phyloP scores from a whole-genome alignment of 2,888 invertebrate genomes.

The Andrena haemorrhoa region DNA sequence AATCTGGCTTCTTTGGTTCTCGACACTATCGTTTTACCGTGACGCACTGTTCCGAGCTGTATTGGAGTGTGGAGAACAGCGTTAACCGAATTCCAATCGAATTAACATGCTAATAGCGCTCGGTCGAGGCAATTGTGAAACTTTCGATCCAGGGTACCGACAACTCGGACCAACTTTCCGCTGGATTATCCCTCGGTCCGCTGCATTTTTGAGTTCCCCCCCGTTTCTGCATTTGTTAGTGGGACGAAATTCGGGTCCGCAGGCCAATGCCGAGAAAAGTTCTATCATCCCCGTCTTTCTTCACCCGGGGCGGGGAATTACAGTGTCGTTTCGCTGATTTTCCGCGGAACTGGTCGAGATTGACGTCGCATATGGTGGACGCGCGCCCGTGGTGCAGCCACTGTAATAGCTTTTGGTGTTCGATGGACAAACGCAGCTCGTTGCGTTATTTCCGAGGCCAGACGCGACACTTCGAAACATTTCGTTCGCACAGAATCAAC shows the following conservation, averaged over 20 bases:
- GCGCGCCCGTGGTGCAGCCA: not conserved
- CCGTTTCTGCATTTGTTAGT: not conserved
- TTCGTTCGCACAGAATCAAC: not conserved
- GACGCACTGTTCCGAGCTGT: conserved; percentile 57
- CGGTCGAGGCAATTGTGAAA: conserved; percentile 68
- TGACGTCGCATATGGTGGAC: conserved; percentile 1
- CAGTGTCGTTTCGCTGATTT: conserved; percentile 17
- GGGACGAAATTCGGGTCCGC: not conserved
- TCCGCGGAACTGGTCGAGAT: conserved; percentile 21
- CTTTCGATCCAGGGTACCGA: conserved; percentile 67
- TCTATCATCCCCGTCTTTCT: not conserved
- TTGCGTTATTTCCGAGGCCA: conserved; percentile 1
- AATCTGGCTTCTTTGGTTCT: no score
- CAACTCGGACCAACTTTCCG: conserved; percentile 54
- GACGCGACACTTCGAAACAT: conserved; percentile 1
- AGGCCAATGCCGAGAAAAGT: not conserved
- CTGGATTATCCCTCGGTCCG: not conserved
- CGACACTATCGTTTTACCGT: no score
- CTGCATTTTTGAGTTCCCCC: not conserved
- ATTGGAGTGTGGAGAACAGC: conserved; percentile 49
- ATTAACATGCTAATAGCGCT: conserved; percentile 74
- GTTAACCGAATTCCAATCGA: conserved; percentile 70
- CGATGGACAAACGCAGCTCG: not conserved
- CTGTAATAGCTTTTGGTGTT: conserved; percentile 36
- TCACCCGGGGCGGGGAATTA: conserved; percentile 15